Conservation (phyloP, 2,113 vertebrate species). For the Macquaria ambigua region DNA sequence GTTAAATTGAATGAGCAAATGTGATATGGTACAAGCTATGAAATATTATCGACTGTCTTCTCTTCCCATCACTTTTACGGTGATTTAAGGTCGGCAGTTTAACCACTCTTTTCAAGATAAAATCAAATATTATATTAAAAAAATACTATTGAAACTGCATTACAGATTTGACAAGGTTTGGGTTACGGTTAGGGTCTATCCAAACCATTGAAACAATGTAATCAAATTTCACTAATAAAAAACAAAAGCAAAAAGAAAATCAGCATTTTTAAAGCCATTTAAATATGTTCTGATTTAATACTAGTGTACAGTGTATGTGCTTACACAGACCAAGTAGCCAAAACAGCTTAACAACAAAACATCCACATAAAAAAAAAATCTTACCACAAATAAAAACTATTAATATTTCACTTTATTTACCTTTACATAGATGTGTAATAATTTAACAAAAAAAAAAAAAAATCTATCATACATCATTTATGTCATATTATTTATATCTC, state of each 20-base stretch:
- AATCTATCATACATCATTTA: slow-evolving; percentile 32
- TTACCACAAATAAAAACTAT: slow-evolving; percentile 6
- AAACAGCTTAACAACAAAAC: not conserved
- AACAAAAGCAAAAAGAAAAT: not conserved
- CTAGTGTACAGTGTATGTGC: not conserved
- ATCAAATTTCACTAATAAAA: not conserved
- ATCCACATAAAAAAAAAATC: not conserved
- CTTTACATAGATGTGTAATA: slow-evolving; percentile 55
- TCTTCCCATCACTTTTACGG: too few species aligned
- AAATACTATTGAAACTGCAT: not conserved
- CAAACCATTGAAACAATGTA: not conserved
- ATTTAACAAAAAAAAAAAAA: slow-evolving; percentile 59
- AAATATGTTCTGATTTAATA: not conserved
- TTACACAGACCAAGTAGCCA: not conserved
- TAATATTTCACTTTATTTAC: slow-evolving; percentile 58
- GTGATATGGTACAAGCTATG: not conserved
- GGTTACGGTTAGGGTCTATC: not conserved
- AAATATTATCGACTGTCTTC: not conserved
- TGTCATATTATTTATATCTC: slow-evolving; percentile 18
- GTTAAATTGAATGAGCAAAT: not conserved
- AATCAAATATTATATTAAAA: not conserved
- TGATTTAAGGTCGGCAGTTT: not conserved
- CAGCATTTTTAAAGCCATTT: not conserved
- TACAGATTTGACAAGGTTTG: not conserved
- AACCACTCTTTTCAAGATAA: not conserved